phyloP scores from a whole-genome alignment of 2,888 invertebrate genomes.

The Encarsia formosa region DNA sequence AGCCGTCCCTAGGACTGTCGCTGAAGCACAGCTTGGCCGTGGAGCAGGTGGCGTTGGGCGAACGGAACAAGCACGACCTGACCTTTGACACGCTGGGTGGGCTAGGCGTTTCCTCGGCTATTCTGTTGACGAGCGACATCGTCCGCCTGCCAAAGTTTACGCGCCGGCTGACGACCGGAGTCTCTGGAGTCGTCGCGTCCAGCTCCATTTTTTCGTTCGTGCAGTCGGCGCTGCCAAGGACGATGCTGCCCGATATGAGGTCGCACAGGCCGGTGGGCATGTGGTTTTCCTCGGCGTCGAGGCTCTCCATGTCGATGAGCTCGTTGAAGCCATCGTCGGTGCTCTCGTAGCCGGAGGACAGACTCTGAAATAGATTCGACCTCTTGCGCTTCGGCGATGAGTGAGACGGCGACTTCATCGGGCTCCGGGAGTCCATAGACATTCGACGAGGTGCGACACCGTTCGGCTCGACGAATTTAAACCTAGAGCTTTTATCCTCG shows the following conservation, averaged over 20 bases:
- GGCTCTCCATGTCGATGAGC: constrained; percentile 58
- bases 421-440: constrained; percentile 36
- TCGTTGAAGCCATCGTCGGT: constrained; percentile 66
- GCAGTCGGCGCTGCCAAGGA: constrained; percentile 15
- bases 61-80: constrained; percentile 54
- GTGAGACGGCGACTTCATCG: constrained; percentile 31
- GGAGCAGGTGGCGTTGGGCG: constrained; percentile 41
- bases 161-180: constrained; percentile 36
- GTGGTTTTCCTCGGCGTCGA: constrained; percentile 45
- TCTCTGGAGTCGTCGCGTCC: constrained; percentile 47
- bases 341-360: constrained; percentile 59
- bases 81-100: constrained; percentile 43
- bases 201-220: constrained; percentile 36
- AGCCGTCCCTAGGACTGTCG: constrained; percentile 25
- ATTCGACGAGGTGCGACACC: constrained; percentile 48
- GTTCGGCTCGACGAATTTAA: constrained; percentile 50
- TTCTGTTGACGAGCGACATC: constrained; percentile 47
- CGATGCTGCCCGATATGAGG: constrained; percentile 58
- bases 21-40: constrained; percentile 35
- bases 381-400: constrained; percentile 34
- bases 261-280: constrained; percentile 59
- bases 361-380: constrained; percentile 49
- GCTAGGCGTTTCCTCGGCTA: background rate
- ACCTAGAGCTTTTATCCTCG: constrained; percentile 36
- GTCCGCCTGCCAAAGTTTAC: constrained; percentile 36